A percentile compares a stretch with the other conserved stretches of the same genome.
Evolutionary conservation across 2,113 vertebrate species (phyloP).

Genomic region (Nematolebias whitei): DNA sequence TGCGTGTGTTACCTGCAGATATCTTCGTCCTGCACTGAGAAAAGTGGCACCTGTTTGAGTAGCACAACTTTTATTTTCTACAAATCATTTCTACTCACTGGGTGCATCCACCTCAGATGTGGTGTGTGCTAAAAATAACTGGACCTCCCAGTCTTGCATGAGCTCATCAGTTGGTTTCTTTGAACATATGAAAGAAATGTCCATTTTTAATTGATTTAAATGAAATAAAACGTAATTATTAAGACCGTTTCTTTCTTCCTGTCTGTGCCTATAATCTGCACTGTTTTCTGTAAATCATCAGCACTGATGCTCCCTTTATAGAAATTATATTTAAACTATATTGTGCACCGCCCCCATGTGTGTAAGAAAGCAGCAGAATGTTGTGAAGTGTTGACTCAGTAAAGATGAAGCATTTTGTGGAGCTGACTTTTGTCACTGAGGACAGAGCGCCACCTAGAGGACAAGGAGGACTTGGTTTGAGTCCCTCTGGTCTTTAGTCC

Average conservation of each 20-base stretch:
- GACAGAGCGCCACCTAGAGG: constrained; percentile 75
- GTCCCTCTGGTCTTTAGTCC: too few relatives aligned
- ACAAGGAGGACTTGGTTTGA: constrained; percentile 18
- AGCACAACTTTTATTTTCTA: constrained; percentile 75
- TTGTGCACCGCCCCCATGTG: background rate
- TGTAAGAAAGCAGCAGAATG: background rate
- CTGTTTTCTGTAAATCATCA: background rate
- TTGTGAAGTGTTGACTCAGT: background rate
- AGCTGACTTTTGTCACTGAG: constrained; percentile 51
- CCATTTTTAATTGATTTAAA: constrained; percentile 80
- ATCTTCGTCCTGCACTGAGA: constrained; percentile 44
- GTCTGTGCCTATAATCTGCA: background rate
- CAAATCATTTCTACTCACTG: constrained; percentile 70
- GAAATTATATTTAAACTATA: background rate
- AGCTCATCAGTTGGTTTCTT: constrained; percentile 76
- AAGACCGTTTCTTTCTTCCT: constrained; percentile 46
- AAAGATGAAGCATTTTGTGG: background rate
- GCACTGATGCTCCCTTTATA: background rate
- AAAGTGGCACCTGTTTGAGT: constrained; percentile 68
- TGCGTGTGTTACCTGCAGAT: constrained; percentile 49
- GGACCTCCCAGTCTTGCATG: constrained; percentile 77
- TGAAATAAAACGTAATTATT: constrained; percentile 79
- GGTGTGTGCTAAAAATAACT: constrained; percentile 54
- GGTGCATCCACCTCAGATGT: constrained; percentile 63
- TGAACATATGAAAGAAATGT: constrained; percentile 71